Base-by-base conservation (phyloP, 1,140 invertebrate species). In the Drosophila bifasciata region DNA sequence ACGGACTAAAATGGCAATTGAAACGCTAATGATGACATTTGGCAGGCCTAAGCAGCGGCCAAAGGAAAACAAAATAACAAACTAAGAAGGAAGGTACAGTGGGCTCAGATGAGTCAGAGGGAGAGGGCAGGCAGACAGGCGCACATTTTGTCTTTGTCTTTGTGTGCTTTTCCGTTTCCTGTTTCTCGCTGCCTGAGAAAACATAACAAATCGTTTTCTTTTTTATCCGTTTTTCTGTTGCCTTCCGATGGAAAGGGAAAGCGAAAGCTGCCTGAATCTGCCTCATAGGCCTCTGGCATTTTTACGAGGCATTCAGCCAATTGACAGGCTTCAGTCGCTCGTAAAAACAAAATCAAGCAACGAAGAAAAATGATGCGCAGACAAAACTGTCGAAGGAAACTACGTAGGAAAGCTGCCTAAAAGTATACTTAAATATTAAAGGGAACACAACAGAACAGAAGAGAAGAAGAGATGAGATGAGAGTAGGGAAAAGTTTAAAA, bases 1-100 rank as follows among this genome's bases (percentile, higher is more conserved):
- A 86, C 84, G 83, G 83, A 75, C 83, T 88, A 86, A 86, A 86
- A 88, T 76, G 83, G 86, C 86, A 89, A 89, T 89, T 89, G 86
- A 89, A 89, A 89, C 86, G 80, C 86, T 89, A 89, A 89, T 89
- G 86, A 89, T 89, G 86, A 89, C 86, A 89, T 89, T 89, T 90
- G 86, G 80, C 74, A 79, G 73, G 68, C 73, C 77, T 79, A 74
- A 89, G 71, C 76, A 77, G 63, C 44, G 49, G 56, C 16, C 17
- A 43, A 46, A 45, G 55, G 70, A 73, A 73, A 74, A 74, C 66
- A 69, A 44, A 89, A 89, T 85, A 89, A 81, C 78, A 89, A 89
- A 90, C 79, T 80, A 78, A 85, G 71, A 85, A 75, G 67, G 68
- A 63, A 76, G 68, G n/a, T n/a, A n/a, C 66, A 71, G 56, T 73